Evolutionary conservation across 2,113 vertebrate species (phyloP).

Genomic region (Muscicapa adusta): DNA sequence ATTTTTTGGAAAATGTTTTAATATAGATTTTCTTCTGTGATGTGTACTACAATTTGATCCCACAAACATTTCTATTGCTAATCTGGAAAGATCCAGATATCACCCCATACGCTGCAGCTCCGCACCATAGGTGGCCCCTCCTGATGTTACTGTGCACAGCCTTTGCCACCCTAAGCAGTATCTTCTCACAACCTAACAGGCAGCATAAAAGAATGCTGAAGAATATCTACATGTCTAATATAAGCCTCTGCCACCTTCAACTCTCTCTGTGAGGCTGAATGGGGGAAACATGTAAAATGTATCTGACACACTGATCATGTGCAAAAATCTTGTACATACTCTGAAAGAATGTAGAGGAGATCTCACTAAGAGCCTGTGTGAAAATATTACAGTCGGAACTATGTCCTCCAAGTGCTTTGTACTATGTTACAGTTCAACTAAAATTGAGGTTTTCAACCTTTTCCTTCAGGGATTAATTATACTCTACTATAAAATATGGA

Average conservation of each 20-base stretch:
- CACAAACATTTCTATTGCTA: not conserved
- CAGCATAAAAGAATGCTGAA: not conserved
- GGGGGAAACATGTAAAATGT: not conserved
- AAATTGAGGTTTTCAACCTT: not conserved
- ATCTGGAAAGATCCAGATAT: not conserved
- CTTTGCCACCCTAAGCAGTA: not conserved
- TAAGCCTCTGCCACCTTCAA: not conserved
- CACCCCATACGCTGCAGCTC: not conserved
- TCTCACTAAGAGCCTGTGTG: not conserved
- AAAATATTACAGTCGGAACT: not conserved
- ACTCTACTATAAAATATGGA: not conserved
- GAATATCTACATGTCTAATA: too few relatives aligned
- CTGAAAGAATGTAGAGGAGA: not conserved
- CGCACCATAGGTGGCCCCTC: not conserved
- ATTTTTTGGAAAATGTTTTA: not conserved
- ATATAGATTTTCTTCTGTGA: not conserved
- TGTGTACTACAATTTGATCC: not conserved
- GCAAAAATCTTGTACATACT: not conserved
- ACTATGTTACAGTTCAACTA: not conserved
- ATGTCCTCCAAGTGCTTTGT: not conserved
- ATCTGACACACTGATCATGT: fast-evolving
- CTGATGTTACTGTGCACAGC: not conserved
- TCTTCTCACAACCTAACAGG: not conserved
- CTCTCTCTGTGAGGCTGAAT: not conserved
- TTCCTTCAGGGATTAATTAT: not conserved